Evolutionary conservation across 2,888 invertebrate species (phyloP).

Genomic region (Chrysolina haemoptera): DNA sequence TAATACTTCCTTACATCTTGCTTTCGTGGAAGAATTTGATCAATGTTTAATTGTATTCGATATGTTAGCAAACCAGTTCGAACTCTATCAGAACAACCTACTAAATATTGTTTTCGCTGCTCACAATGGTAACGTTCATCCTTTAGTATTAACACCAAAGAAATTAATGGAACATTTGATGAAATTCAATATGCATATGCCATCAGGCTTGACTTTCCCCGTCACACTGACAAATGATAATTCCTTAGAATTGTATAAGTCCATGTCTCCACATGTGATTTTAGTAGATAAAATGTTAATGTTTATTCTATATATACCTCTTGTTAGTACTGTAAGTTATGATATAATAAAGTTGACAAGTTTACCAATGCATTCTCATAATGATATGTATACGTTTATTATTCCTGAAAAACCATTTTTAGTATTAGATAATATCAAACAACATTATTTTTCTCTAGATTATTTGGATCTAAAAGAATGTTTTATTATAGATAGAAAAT

Average conservation of each 20-base stretch:
- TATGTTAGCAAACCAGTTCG: background rate
- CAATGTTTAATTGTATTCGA: background rate
- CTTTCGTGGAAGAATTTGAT: background rate
- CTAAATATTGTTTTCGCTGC: no score
- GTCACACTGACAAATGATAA: background rate
- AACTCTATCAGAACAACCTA: background rate
- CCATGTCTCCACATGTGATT: background rate
- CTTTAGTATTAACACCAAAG: background rate
- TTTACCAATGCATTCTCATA: background rate
- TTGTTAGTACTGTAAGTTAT: conserved; percentile 3
- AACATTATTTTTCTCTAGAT: background rate
- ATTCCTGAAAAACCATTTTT: background rate
- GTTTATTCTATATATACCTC: background rate
- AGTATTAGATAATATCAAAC: background rate
- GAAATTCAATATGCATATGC: background rate
- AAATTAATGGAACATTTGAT: background rate
- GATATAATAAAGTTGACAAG: background rate
- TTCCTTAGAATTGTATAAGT: background rate
- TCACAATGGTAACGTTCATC: background rate
- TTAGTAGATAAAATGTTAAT: background rate
- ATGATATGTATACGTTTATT: background rate
- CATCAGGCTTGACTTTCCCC: background rate
- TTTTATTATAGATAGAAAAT: background rate
- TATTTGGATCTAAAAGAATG: background rate
- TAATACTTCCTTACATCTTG: background rate